phyloP scores from a whole-genome alignment of 2,888 invertebrate species.

The Acronicta alni region DNA sequence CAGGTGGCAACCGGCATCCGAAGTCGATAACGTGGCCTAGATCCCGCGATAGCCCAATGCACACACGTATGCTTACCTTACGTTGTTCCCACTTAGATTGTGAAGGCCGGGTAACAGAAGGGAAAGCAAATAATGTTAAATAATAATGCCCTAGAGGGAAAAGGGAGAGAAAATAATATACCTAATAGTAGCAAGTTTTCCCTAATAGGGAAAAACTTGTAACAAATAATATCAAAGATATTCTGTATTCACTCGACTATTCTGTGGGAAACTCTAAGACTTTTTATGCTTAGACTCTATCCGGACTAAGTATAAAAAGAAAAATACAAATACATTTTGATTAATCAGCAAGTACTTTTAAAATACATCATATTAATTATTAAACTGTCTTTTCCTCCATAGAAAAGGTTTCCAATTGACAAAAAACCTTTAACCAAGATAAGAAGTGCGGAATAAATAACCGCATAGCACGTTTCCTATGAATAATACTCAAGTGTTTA shows the following conservation, averaged over 20 bases:
- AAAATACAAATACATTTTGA: too few species aligned
- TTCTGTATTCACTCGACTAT: too few species aligned
- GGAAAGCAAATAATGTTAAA: conserved; percentile 26
- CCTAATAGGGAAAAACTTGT: too few species aligned
- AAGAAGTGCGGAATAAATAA: conserved; percentile 30
- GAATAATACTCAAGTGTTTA: conserved; percentile 40
- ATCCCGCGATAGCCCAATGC: conserved; percentile 57
- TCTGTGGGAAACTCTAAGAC: too few species aligned
- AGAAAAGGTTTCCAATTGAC: conserved; percentile 35
- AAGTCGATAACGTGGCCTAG: conserved; percentile 71
- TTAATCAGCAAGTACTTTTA: conserved; percentile 30
- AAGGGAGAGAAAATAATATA: conserved; percentile 26
- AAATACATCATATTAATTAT: conserved; percentile 39
- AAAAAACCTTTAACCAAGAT: conserved; percentile 22
- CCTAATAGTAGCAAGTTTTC: conserved; percentile 1
- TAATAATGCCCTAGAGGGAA: conserved; percentile 25
- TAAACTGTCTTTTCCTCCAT: conserved; percentile 32
- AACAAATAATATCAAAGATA: too few species aligned
- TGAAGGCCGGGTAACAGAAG: conserved; percentile 35
- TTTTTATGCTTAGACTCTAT: too few species aligned
- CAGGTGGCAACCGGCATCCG: conserved; percentile 53
- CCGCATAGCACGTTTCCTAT: conserved; percentile 40
- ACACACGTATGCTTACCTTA: conserved; percentile 19
- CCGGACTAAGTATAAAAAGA: too few species aligned
- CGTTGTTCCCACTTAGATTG: conserved; percentile 23